Conservation (phyloP, 1,140 invertebrate species). For the Drosophila subobscura region DNA sequence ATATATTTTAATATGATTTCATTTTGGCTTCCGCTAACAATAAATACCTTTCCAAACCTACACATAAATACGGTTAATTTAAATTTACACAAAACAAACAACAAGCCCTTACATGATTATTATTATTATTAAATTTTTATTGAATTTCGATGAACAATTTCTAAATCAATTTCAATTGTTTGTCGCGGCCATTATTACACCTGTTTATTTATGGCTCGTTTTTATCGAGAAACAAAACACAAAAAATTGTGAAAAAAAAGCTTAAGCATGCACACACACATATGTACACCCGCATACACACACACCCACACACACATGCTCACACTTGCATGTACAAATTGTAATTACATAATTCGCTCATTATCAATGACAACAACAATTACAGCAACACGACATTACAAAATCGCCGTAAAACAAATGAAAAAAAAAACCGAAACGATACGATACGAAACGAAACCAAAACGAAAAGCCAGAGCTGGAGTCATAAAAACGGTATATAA, state of each 20-base stretch:
- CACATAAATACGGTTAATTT: slow-evolving; percentile 40
- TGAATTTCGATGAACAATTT: slow-evolving; percentile 47
- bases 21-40: slow-evolving; percentile 12
- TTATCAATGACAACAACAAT: slow-evolving; percentile 74
- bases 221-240: slow-evolving; percentile 35
- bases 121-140: slow-evolving; percentile 43
- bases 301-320: background rate
- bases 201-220: slow-evolving; percentile 63
- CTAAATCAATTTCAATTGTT: slow-evolving; percentile 77
- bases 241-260: slow-evolving; percentile 17
- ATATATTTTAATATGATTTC: slow-evolving; percentile 46
- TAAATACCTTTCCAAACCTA: slow-evolving; percentile 5
- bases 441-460: slow-evolving; percentile 1
- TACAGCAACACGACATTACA: slow-evolving; percentile 51
- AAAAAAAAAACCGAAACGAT: slow-evolving; percentile 1
- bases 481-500: slow-evolving; percentile 35
- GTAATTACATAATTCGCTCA: slow-evolving; percentile 79
- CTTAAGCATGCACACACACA: background rate
- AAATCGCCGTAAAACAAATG: slow-evolving; percentile 34
- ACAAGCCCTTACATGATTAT: slow-evolving; percentile 4
- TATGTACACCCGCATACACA: too few relatives aligned
- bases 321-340: slow-evolving; percentile 36
- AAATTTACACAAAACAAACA: slow-evolving; percentile 25
- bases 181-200: slow-evolving; percentile 64
- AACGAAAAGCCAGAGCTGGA: slow-evolving; percentile 3